A percentile compares a stretch with the other conserved stretches of the same genome.
Evolutionary conservation across 2,888 invertebrate genomes (phyloP).

Genomic region (Dastarcus helophoroides): DNA sequence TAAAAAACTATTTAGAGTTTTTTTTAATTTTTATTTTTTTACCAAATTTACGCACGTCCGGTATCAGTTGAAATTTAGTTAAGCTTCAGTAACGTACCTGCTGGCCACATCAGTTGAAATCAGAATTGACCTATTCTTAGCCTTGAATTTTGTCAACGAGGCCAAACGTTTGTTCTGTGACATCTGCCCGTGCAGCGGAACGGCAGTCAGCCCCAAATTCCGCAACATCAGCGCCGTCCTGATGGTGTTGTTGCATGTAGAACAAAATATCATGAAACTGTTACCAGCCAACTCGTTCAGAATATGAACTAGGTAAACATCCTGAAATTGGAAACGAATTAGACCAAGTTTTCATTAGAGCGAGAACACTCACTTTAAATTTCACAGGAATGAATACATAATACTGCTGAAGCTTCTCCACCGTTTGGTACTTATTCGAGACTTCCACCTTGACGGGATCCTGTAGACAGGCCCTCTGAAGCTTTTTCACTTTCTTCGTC

Average conservation of each 20-base stretch:
- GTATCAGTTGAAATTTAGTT: too few species aligned
- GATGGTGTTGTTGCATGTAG: conserved; percentile 87
- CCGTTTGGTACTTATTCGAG: conserved; percentile 95
- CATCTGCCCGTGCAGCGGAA: conserved; percentile 99
- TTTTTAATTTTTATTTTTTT: too few species aligned
- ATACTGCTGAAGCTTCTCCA: conserved; percentile 89
- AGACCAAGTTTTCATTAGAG: conserved; percentile 6
- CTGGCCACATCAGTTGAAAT: conserved; percentile 99
- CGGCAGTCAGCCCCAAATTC: conserved; percentile 83
- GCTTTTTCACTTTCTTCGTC: conserved; percentile 94
- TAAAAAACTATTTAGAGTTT: too few species aligned
- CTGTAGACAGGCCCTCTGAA: conserved; percentile 87
- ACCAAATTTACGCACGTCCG: too few species aligned
- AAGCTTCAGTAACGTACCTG: conserved; percentile 45
- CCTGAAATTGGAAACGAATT: conserved; percentile 48
- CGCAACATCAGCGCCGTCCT: conserved; percentile 80
- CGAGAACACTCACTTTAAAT: conserved; percentile 60
- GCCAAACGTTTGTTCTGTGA: conserved; percentile 93
- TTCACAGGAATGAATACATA: conserved; percentile 93
- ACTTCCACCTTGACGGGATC: conserved; percentile 96
- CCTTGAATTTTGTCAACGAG: conserved; percentile 92
- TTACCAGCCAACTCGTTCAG: conserved; percentile 92
- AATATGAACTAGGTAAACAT: conserved; percentile 90
- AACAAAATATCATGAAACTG: conserved; percentile 94
- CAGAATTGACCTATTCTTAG: conserved; percentile 83